Percentiles rank a stretch among this genome's conserved stretches.
These are phyloP conservation scores for Tachysurus fulvidraco DNA, from an alignment of 2,113 vertebrate genomes.

Conservation along the genomic window DNA sequence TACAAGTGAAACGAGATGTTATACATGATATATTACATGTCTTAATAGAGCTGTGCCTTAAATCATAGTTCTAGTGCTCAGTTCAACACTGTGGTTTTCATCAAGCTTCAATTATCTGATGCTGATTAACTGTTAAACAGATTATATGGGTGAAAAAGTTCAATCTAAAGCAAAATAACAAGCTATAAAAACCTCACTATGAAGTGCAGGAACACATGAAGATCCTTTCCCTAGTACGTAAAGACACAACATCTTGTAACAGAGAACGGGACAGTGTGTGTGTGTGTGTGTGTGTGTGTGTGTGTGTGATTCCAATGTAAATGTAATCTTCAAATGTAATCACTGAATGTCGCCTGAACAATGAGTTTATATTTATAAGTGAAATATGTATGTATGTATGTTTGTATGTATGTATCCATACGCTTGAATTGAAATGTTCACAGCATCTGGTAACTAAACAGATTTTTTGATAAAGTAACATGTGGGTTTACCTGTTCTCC, in stretches of 20 bases:
- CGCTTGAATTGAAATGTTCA: background rate
- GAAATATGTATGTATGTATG: background rate
- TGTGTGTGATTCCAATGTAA: background rate
- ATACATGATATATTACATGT: background rate
- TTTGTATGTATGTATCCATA: background rate
- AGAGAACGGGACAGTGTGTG: too few relatives aligned
- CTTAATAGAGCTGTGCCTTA: too few relatives aligned
- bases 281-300: too few relatives aligned
- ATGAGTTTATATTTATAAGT: background rate
- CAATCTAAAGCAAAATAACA: background rate
- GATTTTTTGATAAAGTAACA: slow-evolving; percentile 1
- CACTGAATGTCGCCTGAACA: background rate
- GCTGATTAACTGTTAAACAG: background rate
- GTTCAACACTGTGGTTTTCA: background rate
- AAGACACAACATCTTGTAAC: background rate
- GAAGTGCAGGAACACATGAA: background rate
- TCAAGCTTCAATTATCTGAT: background rate
- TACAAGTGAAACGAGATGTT: background rate
- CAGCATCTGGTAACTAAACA: background rate
- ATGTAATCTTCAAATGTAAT: background rate
- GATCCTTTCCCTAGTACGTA: background rate
- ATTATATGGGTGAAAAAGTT: background rate
- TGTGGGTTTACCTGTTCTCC: background rate
- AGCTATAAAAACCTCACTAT: background rate
- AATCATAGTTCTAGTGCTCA: background rate